Evolutionary conservation across 2,797 vertebrate species (phyloP), one percentile per base, ranked within the genome.

Genomic region (Gastrophryne carolinensis): DNA sequence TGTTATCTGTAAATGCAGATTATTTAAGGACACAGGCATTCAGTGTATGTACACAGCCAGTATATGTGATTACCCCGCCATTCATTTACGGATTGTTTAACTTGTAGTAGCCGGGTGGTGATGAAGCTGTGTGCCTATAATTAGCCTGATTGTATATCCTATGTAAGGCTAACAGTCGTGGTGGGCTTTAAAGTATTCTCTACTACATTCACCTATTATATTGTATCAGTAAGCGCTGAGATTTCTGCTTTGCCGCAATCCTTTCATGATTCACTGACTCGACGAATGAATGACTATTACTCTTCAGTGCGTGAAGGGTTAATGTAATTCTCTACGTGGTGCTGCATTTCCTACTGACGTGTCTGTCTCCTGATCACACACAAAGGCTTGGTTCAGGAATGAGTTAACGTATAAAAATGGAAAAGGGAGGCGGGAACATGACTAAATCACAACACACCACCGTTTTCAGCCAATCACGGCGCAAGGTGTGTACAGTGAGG

Each of bases 391-490:
- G 0, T 3, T 34, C 75, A n/a, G 53, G 64, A 81, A 81, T 62
- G 21, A 3, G 81, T 80, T 78, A 78, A 82, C 60, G 3, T 13
- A 21, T 53, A n/a, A 49, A 75, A 53, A 74, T 27, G 72, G 17
- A 58, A 11, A 8, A 21, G 44, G 24, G 30, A 4, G 79, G 83
- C 41, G 82, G 79, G 13, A 79, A 73, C 2, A 81, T 34, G 0
- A 79, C 81, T 70, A 32, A 83, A 80, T 76, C 81, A 84, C 82
- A 91, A 90, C 90, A 78, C 90, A 86, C 91, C 89, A 91, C 82
- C 70, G 0, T 6, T 23, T 1, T 8, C 2, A 71, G 86, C 91
- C 91, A 92, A 91, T 91, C 81, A 68, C 57, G 62, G 62, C 13
- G 3, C 30, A 12, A 69, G 74, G 15, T 52, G 61, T 49, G 17